Evolutionary conservation across 2,888 invertebrate species (phyloP).

Genomic region (Tupiocoris notatus): DNA sequence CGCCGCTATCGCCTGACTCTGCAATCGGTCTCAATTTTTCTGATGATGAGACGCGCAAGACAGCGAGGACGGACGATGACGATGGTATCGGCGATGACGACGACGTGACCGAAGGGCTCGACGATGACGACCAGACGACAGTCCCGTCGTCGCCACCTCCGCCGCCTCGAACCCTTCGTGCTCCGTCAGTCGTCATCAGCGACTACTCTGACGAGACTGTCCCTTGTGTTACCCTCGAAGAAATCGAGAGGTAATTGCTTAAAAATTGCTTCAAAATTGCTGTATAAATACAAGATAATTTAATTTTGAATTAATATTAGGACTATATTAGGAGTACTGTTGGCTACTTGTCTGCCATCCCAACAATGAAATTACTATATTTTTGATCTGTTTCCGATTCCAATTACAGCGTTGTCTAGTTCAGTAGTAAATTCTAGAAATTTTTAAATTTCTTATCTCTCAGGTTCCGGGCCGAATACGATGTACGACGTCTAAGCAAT

Average conservation of each 20-base stretch:
- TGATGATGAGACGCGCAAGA: constrained; percentile 32
- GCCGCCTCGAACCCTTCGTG: constrained; percentile 65
- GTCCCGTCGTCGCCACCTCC: constrained; percentile 7
- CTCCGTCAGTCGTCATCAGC: constrained; percentile 83
- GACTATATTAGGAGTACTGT: too few species aligned
- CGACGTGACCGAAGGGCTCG: neutral
- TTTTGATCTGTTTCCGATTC: too few species aligned
- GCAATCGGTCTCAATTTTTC: constrained; percentile 28
- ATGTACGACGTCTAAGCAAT: constrained; percentile 26
- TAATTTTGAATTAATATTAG: too few species aligned
- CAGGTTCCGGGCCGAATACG: constrained; percentile 53
- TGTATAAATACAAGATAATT: too few species aligned
- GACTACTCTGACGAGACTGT: constrained; percentile 72
- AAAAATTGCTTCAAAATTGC: too few species aligned
- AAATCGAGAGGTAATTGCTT: constrained; percentile 60
- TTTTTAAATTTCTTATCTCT: neutral
- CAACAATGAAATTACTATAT: too few species aligned
- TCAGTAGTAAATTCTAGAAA: too few species aligned
- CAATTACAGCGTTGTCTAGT: too few species aligned
- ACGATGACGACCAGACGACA: neutral
- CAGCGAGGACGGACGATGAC: constrained; percentile 31
- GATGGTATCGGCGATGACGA: neutral
- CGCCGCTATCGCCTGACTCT: constrained; percentile 53
- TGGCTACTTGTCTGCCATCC: too few species aligned
- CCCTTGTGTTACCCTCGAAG: constrained; percentile 60